Conservation (phyloP, 2,113 vertebrate genomes). For the Garra rufa region DNA sequence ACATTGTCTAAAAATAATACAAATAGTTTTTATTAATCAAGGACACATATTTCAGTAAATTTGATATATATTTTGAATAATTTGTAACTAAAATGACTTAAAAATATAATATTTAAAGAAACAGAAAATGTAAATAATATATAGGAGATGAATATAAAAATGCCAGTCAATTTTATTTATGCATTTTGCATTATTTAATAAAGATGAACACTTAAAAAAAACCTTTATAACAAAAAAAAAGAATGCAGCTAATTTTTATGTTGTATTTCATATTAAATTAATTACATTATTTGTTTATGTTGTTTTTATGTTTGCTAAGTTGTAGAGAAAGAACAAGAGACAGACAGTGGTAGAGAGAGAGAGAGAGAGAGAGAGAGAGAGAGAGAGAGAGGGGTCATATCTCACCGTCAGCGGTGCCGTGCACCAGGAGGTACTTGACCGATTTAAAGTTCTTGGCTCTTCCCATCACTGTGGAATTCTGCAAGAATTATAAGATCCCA, state of each 20-base stretch:
- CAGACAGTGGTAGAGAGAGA: neutral
- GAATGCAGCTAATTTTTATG: neutral
- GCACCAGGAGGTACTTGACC: conserved; percentile 94
- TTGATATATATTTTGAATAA: neutral
- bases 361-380: neutral
- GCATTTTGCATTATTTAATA: neutral
- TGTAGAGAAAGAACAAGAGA: neutral
- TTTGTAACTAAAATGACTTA: neutral
- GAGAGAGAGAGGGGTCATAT: neutral
- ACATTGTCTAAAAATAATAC: conserved; percentile 85
- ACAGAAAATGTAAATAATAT: neutral
- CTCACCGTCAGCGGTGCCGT: conserved; percentile 98
- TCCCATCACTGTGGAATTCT: conserved; percentile 94
- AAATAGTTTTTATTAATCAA: neutral
- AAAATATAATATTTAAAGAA: neutral
- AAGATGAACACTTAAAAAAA: neutral
- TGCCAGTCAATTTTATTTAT: neutral
- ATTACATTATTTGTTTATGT: neutral
- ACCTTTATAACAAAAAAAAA: neutral
- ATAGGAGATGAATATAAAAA: neutral
- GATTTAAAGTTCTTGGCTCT: conserved; percentile 91
- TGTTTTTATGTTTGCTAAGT: neutral
- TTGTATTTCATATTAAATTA: neutral
- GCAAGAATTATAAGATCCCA: conserved; percentile 51
- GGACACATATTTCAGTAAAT: neutral